Conservation (phyloP, 2,888 invertebrate species). For the Melipona beecheii region DNA sequence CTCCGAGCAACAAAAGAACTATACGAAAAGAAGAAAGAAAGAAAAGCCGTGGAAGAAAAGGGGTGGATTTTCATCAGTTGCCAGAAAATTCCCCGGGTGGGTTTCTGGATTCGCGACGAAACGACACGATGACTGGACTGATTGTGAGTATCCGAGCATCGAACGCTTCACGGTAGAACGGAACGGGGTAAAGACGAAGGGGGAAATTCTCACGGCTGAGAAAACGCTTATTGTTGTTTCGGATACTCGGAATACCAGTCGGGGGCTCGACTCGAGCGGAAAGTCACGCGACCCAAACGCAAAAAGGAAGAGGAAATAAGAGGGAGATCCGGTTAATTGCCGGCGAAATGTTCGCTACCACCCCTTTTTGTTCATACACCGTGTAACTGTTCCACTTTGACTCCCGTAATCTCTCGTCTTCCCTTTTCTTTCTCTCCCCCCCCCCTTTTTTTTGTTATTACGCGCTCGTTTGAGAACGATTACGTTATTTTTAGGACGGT, state of each 20-base stretch:
- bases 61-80: constrained; percentile 9
- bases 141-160: background rate
- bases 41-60: background rate
- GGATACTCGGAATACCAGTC: constrained; percentile 47
- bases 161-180: constrained; percentile 51
- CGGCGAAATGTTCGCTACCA: constrained; percentile 48
- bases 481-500: background rate
- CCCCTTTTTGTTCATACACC: constrained; percentile 35
- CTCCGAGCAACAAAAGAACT: background rate
- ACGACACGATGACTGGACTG: constrained; percentile 3
- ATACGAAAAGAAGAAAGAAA: background rate
- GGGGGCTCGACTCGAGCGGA: constrained; percentile 64
- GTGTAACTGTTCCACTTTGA: constrained; percentile 43
- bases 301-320: constrained; percentile 68
- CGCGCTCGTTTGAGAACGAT: constrained; percentile 8
- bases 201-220: constrained; percentile 69
- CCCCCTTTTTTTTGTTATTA: background rate
- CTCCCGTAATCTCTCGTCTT: background rate
- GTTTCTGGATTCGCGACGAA: constrained; percentile 9
- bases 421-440: background rate
- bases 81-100: background rate
- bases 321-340: constrained; percentile 67
- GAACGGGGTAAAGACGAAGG: constrained; percentile 19
- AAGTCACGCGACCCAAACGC: constrained; percentile 68
- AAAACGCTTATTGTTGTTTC: constrained; percentile 67